phyloP scores from a whole-genome alignment of 2,113 vertebrate genomes.

The Raja brachyura region DNA sequence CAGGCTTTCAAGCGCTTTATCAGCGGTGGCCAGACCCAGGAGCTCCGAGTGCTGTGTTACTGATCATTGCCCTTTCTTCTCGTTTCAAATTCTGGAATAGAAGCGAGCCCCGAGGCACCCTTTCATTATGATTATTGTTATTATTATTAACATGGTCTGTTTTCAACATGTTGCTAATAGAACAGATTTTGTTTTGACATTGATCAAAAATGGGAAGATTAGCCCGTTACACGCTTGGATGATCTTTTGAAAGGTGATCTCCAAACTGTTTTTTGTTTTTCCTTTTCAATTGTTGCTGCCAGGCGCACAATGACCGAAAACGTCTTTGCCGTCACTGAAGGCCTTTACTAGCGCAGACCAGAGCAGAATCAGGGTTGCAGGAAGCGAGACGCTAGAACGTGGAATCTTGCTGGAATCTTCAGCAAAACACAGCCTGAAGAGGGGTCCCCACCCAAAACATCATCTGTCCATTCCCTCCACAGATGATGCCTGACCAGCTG shows the following conservation, averaged over 20 bases:
- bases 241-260: slow-evolving; percentile 19
- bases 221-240: background rate
- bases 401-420: too few species aligned
- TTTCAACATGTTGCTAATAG: slow-evolving; percentile 55
- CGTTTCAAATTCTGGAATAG: slow-evolving; percentile 41
- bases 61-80: background rate
- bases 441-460: too few species aligned
- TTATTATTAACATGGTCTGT: slow-evolving; percentile 44
- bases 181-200: slow-evolving; percentile 52
- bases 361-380: background rate
- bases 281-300: background rate
- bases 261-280: background rate
- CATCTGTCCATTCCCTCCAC: too few species aligned
- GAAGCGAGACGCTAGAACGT: background rate
- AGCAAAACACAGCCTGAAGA: too few species aligned
- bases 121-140: slow-evolving; percentile 45
- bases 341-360: background rate
- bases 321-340: background rate
- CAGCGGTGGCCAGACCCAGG: background rate
- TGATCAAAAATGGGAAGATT: slow-evolving; percentile 58
- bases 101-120: slow-evolving; percentile 46
- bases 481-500: too few species aligned
- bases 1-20: background rate
- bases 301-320: background rate
- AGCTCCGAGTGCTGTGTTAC: background rate